A percentile compares a stretch with the other conserved stretches of the same genome.
These are phyloP conservation scores for Aleiodes leptofemur DNA, from an alignment of 2,888 invertebrate species.

Conservation along the genomic window DNA sequence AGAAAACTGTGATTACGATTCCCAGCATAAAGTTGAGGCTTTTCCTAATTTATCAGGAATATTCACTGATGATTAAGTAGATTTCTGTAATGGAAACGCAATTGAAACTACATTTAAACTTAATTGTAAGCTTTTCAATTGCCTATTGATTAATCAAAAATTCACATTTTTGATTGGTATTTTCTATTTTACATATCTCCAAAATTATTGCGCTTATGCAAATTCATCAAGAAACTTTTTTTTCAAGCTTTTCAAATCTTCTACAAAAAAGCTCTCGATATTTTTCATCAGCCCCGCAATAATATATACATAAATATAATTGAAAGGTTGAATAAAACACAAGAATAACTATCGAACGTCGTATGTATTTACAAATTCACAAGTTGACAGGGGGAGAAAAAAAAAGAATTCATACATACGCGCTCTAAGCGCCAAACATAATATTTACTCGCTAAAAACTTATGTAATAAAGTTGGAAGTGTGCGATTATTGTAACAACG, in stretches of 20 bases:
- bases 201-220: too few relatives aligned
- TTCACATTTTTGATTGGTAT: too few relatives aligned
- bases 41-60: too few relatives aligned
- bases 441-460: conserved; percentile 58
- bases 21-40: not conserved
- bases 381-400: conserved; percentile 44
- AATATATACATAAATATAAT: conserved; percentile 11
- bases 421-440: conserved; percentile 54
- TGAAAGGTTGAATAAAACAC: not conserved
- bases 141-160: too few relatives aligned
- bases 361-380: conserved; percentile 46
- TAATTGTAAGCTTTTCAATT: too few relatives aligned
- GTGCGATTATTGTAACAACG: conserved; percentile 49
- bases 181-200: too few relatives aligned
- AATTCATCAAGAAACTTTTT: too few relatives aligned
- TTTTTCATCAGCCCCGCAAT: too few relatives aligned
- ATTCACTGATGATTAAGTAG: not conserved
- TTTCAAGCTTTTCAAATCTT: too few relatives aligned
- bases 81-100: too few relatives aligned
- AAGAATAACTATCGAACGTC: conserved; percentile 27
- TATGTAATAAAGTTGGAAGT: conserved; percentile 57
- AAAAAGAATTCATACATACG: conserved; percentile 17
- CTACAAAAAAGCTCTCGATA: too few relatives aligned
- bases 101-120: too few relatives aligned
- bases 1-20: not conserved